A percentile compares a stretch with the other conserved stretches of the same genome.
Evolutionary conservation across 2,113 vertebrate genomes (phyloP).

Genomic region (Oxygymnocypris stewartii): DNA sequence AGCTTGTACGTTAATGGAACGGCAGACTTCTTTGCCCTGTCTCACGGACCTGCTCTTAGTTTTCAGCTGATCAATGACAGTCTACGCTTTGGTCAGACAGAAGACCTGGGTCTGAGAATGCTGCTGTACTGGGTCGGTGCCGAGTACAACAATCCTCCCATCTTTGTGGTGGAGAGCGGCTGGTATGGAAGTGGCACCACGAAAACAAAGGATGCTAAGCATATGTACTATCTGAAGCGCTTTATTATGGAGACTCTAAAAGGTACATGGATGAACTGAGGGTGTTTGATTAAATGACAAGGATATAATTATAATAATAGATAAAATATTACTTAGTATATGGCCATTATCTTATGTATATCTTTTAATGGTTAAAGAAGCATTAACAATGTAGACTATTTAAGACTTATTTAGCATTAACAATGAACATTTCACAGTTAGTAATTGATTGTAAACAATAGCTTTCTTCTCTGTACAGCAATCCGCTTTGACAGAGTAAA

Average conservation of each 20-base stretch:
- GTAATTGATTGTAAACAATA: background rate
- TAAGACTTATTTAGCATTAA: background rate
- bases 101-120: slow-evolving; percentile 88
- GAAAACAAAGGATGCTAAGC: slow-evolving; percentile 89
- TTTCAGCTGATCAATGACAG: slow-evolving; percentile 89
- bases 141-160: slow-evolving; percentile 87
- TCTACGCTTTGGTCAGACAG: slow-evolving; percentile 88
- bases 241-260: slow-evolving; percentile 93
- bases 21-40: slow-evolving; percentile 95
- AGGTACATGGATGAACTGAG: slow-evolving; percentile 72
- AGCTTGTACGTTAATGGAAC: slow-evolving; percentile 81
- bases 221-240: slow-evolving; percentile 93
- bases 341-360: background rate
- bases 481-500: slow-evolving; percentile 84
- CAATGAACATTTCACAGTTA: background rate
- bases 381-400: background rate
- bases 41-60: slow-evolving; percentile 90
- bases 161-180: slow-evolving; percentile 97
- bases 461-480: slow-evolving; percentile 69
- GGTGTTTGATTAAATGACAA: background rate
- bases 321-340: background rate
- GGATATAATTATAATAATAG: background rate
- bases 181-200: slow-evolving; percentile 90
- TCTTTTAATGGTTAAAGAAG: background rate
- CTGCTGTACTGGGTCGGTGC: slow-evolving; percentile 90